phyloP scores from a whole-genome alignment of 2,797 vertebrate genomes.

The Dromococcyx pavoninus region DNA sequence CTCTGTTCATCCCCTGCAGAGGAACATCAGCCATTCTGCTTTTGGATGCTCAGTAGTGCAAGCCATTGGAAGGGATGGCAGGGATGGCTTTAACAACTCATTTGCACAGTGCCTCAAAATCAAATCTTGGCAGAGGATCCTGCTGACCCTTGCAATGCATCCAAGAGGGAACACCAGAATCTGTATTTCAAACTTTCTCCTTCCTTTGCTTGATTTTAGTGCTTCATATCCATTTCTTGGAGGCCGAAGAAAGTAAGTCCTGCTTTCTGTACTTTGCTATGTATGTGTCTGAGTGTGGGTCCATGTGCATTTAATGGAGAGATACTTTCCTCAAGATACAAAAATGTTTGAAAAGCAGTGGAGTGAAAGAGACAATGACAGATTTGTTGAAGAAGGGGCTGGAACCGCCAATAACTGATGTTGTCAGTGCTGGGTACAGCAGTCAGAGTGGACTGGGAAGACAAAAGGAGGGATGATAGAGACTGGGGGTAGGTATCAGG shows the following conservation, averaged over 20 bases:
- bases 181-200: background rate
- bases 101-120: background rate
- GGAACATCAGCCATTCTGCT: background rate
- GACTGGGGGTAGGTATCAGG: background rate
- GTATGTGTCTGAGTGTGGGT: background rate
- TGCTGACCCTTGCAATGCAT: conserved; percentile 22
- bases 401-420: background rate
- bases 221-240: background rate
- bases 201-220: background rate
- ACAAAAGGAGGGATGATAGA: background rate
- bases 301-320: background rate
- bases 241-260: background rate
- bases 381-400: background rate
- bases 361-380: background rate
- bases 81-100: background rate
- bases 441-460: background rate
- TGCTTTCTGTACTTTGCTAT: background rate
- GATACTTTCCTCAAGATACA: background rate
- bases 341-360: background rate
- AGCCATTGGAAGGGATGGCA: background rate
- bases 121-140: conserved; percentile 18
- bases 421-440: background rate
- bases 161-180: background rate
- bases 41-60: background rate
- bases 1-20: background rate